Evolutionary conservation across 1,140 invertebrate species (phyloP), one percentile per base, ranked within the genome.

Genomic region (Zaprionus taronus): DNA sequence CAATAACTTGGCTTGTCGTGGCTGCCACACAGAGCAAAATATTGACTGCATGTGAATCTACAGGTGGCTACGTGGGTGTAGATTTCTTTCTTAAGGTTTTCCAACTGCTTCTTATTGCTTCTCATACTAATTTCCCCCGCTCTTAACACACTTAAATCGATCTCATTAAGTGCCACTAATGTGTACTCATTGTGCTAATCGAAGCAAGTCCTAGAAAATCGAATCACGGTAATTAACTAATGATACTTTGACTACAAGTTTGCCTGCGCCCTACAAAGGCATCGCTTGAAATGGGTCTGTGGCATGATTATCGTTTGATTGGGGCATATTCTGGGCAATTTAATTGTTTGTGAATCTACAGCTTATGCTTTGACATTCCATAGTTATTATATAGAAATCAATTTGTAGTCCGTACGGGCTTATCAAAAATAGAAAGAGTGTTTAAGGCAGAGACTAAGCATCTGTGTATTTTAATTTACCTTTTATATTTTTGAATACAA

Each of bases 1-100:
- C 72, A 69, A 74, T 74, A 69, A 62, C 69, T 65, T 71, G 36
- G 26, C 24, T 41, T 14, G 36, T 55, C 26, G 51, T 57, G 31
- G 53, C 9, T 57, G 38, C 4, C 36, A 26, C 26, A n/a, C 31
- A 41, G 22, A 68, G 41, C 34, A 72, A 38, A 20, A 58, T 17
- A 20, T 17, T 14, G 6, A 41, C 22, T 56, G 56, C 64, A 66
- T 11, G 31, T 41, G n/a, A n/a, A 15, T 17, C 41, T 17, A 47
- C 41, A 47, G 41, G 15, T 47, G 41, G 41, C 41, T 47, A 12
- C 20, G 17, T 34, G 28, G 47, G 24, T 51, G 17, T 44, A 28
- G 22, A 36, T 60, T 53, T 11, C 47, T 11, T 12, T 22, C 11
- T 12, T 51, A 24, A 51, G 47, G 47, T 22, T 24, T 14, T 24